Evolutionary conservation across 2,113 vertebrate genomes (phyloP).

Genomic region (Hippocampus barbouri): DNA sequence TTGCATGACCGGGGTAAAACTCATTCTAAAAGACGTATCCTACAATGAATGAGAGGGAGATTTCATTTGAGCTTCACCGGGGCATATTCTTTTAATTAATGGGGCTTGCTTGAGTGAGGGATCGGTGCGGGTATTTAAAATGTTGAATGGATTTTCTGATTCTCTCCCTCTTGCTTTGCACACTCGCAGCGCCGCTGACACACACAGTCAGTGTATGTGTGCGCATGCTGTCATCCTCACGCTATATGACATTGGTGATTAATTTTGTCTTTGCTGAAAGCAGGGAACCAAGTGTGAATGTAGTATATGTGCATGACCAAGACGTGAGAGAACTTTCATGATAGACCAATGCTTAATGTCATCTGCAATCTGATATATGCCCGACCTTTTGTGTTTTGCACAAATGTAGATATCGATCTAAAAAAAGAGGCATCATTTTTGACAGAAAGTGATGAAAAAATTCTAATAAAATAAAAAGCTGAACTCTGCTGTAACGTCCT

Average conservation of each 20-base stretch:
- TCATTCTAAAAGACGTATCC: slow-evolving; percentile 42
- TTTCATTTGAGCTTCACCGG: slow-evolving; percentile 53
- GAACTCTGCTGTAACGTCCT: no score
- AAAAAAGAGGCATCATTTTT: no score
- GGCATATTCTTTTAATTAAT: slow-evolving; percentile 65
- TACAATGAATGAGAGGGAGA: slow-evolving; percentile 51
- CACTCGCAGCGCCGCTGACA: slow-evolving; percentile 13
- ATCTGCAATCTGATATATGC: slow-evolving; percentile 29
- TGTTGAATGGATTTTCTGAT: slow-evolving; percentile 36
- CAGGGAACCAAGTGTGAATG: neutral
- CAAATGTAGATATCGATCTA: no score
- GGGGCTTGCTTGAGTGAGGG: slow-evolving; percentile 24
- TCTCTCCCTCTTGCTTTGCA: slow-evolving; percentile 29
- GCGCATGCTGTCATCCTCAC: neutral
- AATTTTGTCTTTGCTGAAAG: slow-evolving; percentile 23
- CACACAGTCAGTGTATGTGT: slow-evolving; percentile 15
- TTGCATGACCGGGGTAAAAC: slow-evolving; percentile 25
- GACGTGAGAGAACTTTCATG: slow-evolving; percentile 11
- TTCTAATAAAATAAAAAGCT: no score
- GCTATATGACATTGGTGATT: slow-evolving; percentile 30
- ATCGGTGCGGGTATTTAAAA: slow-evolving; percentile 52
- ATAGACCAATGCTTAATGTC: slow-evolving; percentile 44
- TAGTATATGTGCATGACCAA: slow-evolving; percentile 1
- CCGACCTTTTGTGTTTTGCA: neutral
- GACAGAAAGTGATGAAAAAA: neutral